Evolutionary conservation across 2,888 invertebrate species (phyloP), one percentile per base, ranked within the genome.

Genomic region (Ormyrus labotus): DNA sequence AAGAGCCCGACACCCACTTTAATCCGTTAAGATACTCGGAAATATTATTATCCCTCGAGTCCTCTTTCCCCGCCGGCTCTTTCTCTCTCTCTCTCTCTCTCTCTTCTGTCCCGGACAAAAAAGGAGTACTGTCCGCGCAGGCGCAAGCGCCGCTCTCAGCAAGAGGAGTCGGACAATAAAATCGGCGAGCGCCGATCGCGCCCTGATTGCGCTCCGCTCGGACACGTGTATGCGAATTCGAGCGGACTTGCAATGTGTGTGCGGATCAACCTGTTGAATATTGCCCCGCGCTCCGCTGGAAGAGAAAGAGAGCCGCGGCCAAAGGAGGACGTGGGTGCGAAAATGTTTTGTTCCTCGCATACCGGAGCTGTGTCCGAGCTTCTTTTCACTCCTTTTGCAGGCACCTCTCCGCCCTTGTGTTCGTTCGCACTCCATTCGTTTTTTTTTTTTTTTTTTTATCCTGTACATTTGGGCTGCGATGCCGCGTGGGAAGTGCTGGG

Each of bases 291-390:
- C 19, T 19, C 19, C 19, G 19, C 1, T 2, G 19, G 19, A 19
- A 19, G 19, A 19, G 19, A 19, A 19, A 19, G 2, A 19, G 19
- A 19, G 19, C 19, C 19, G 19, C 19, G 19, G 19, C 19, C 19
- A 19, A 19, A 45, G 19, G 5, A 53, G 8, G 9, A 45, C 13
- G 70, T 6, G 48, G 50, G 19, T 10, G 58, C 58, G 58, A 57
- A 58, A 70, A 60, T 47, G 70, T 70, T 70, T 70, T 70, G 70
- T 70, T 70, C 70, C 55, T 68, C 55, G n/a, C 65, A 6, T n/a
- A 51, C 67, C 51, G 50, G 19, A 13, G 13, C n/a, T 50, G 51
- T 13, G 57, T n/a, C 5, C 57, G 69, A n/a, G 13, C 19, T 71
- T 71, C 47, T 45, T 10, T 57, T 47, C 58, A 3, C 50, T 48